Conservation (phyloP, 2,888 invertebrate genomes). For the Caradrina kadenii region DNA sequence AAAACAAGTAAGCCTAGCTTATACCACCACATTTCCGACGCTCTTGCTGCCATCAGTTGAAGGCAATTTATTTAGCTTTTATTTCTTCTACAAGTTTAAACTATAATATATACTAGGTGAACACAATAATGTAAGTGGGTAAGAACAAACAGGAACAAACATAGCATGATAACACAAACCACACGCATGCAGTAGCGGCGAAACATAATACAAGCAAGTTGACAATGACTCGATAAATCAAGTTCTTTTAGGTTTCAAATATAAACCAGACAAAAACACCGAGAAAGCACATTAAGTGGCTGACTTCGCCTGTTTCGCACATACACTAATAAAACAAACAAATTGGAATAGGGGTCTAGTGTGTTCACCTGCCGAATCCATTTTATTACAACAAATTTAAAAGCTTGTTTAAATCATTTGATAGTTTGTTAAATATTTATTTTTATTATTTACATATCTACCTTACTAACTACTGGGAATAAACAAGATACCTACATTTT, state of each 20-base stretch:
- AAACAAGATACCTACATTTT: background rate
- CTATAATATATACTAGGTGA: constrained; percentile 34
- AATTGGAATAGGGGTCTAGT: constrained; percentile 52
- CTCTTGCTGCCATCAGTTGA: background rate
- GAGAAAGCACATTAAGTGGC: constrained; percentile 27
- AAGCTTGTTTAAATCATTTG: background rate
- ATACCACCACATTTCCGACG: constrained; percentile 14
- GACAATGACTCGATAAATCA: constrained; percentile 21
- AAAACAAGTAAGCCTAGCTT: background rate
- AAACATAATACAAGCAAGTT: constrained; percentile 44
- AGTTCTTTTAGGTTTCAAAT: constrained; percentile 26
- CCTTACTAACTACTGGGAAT: constrained; percentile 5
- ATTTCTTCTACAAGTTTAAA: constrained; percentile 22
- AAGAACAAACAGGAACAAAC: constrained; percentile 23
- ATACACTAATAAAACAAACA: constrained; percentile 44
- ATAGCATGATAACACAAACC: constrained; percentile 45
- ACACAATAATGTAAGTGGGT: constrained; percentile 27
- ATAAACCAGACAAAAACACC: constrained; percentile 30
- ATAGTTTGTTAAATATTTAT: background rate
- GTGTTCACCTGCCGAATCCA: constrained; percentile 61
- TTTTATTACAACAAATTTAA: constrained; percentile 8
- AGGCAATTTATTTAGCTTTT: background rate
- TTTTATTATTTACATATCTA: constrained; percentile 13
- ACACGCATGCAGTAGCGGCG: constrained; percentile 48
- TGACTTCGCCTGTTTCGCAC: constrained; percentile 40